phyloP scores from a whole-genome alignment of 2,888 invertebrate species.

The Acanthoscelides obtectus region DNA sequence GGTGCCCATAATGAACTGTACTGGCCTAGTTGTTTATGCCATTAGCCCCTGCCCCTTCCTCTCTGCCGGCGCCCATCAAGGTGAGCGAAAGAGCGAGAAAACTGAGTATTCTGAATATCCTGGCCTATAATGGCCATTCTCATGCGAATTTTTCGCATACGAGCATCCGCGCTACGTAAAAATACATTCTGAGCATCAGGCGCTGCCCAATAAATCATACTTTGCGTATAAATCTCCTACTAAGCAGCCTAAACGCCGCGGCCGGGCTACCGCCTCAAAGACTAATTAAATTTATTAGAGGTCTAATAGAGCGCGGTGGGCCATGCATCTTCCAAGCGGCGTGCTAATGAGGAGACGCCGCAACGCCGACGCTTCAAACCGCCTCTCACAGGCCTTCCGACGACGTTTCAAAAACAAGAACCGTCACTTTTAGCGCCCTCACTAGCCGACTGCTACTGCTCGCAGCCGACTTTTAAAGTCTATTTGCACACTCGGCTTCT shows the following conservation, averaged over 20 bases:
- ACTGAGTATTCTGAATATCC: too few relatives aligned
- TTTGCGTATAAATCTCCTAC: not conserved
- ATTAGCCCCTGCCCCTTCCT: too few relatives aligned
- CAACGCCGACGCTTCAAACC: not conserved
- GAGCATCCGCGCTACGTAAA: not conserved
- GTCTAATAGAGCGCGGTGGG: not conserved
- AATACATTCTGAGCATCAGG: not conserved
- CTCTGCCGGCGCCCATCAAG: too few relatives aligned
- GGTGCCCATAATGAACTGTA: too few relatives aligned
- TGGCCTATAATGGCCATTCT: not conserved
- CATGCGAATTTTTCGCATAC: not conserved
- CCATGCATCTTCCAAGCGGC: not conserved
- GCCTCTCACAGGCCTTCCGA: not conserved
- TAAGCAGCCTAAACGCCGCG: not conserved
- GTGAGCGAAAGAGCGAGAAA: too few relatives aligned
- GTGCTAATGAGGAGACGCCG: not conserved
- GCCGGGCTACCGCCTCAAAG: not conserved
- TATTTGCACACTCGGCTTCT: not conserved
- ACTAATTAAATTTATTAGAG: not conserved
- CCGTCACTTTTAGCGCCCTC: not conserved
- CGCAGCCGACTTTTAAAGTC: not conserved
- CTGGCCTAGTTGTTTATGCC: too few relatives aligned
- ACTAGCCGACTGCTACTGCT: not conserved
- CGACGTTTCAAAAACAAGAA: not conserved
- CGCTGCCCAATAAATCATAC: not conserved